phyloP scores from a whole-genome alignment of 1,140 invertebrate genomes.

The Zaprionus vittiger region DNA sequence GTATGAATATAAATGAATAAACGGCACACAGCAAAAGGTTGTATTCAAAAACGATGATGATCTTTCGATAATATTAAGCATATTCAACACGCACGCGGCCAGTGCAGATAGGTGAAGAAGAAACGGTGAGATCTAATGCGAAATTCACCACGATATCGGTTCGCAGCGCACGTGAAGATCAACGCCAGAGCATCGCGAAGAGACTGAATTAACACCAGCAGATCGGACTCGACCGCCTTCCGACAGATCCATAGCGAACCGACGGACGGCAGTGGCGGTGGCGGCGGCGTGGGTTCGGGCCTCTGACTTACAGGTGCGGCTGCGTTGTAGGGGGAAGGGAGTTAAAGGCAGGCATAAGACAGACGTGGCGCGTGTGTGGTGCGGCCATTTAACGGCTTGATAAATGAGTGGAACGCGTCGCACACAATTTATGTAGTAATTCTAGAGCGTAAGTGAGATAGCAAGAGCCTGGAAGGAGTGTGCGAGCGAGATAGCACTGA shows the following conservation, averaged over 20 bases:
- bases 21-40: background rate
- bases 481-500: background rate
- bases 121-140: background rate
- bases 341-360: background rate
- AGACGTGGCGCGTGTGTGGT: slow-evolving; percentile 30
- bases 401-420: slow-evolving; percentile 57
- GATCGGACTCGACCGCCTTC: slow-evolving; percentile 28
- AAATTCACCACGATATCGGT: slow-evolving; percentile 21
- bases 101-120: slow-evolving; percentile 9
- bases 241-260: slow-evolving; percentile 16
- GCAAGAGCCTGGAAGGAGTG: background rate
- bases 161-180: slow-evolving; percentile 67
- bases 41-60: background rate
- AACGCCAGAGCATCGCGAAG: slow-evolving; percentile 76
- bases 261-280: background rate
- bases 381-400: slow-evolving; percentile 63
- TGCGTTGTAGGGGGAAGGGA: background rate
- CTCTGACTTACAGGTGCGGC: slow-evolving; percentile 21
- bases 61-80: slow-evolving; percentile 21
- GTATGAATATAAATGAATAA: slow-evolving; percentile 6
- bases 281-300: too few relatives aligned
- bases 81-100: slow-evolving; percentile 26
- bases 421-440: slow-evolving; percentile 30
- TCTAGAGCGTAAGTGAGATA: background rate
- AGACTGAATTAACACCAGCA: slow-evolving; percentile 58